Percentiles rank a stretch among this genome's conserved stretches.
Conservation (phyloP, 2,113 vertebrate species). For the Naja naja region DNA sequence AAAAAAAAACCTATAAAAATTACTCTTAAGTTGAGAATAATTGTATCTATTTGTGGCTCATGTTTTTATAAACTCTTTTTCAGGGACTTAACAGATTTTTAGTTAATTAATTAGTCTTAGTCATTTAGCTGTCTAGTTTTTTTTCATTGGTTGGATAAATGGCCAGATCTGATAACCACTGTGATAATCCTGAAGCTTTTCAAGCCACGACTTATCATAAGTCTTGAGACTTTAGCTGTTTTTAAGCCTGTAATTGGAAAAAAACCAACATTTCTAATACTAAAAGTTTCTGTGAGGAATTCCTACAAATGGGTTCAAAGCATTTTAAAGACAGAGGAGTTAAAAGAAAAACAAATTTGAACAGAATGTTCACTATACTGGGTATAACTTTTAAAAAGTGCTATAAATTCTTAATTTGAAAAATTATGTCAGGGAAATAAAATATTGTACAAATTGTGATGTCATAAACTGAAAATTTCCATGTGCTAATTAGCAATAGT, state of each 20-base stretch:
- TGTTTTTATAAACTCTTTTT: not conserved
- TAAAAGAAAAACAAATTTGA: not conserved
- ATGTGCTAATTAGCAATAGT: conserved; percentile 13
- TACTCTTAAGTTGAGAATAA: not conserved
- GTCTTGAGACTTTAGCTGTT: not conserved
- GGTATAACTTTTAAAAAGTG: not conserved
- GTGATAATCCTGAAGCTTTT: not conserved
- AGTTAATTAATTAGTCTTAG: not conserved
- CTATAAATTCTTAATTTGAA: not conserved
- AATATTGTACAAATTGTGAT: not conserved
- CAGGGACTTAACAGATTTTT: not conserved
- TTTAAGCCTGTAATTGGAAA: not conserved
- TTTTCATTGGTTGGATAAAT: not conserved
- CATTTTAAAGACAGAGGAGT: not conserved
- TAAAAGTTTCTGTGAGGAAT: not conserved
- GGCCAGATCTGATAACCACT: not conserved
- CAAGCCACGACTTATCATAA: not conserved
- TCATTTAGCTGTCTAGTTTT: not conserved
- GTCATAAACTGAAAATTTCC: not conserved
- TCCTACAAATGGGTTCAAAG: not conserved
- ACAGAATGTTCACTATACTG: not conserved
- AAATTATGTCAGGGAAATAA: not conserved
- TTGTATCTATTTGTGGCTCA: not conserved
- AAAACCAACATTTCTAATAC: not conserved
- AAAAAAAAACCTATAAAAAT: not conserved